phyloP scores from a whole-genome alignment of 2,797 vertebrate species.

The Paratrypauchen microcephalus region DNA sequence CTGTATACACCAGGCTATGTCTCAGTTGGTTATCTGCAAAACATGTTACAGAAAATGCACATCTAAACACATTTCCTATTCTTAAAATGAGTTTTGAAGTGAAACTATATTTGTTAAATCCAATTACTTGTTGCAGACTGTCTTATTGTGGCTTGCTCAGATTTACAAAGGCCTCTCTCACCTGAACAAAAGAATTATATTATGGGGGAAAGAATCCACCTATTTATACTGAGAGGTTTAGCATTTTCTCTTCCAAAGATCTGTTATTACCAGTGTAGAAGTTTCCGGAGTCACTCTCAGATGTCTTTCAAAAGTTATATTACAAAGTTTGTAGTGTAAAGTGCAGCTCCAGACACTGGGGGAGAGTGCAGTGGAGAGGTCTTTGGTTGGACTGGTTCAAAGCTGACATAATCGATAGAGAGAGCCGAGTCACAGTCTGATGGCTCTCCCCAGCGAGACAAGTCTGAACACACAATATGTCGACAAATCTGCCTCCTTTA shows the following conservation, averaged over 20 bases:
- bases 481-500: conserved; percentile 32
- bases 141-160: neutral
- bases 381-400: conserved; percentile 32
- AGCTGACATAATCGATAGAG: conserved; percentile 61
- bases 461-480: conserved; percentile 42
- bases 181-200: neutral
- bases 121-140: neutral
- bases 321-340: conserved; percentile 28
- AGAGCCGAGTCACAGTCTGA: conserved; percentile 54
- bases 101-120: neutral
- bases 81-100: neutral
- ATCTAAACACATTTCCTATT: neutral
- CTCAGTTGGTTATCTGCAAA: neutral
- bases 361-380: conserved; percentile 25
- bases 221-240: neutral
- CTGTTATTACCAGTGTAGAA: neutral
- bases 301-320: conserved; percentile 5
- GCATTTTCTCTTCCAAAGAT: neutral
- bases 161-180: neutral
- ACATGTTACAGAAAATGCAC: neutral
- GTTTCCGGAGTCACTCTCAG: neutral
- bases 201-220: neutral
- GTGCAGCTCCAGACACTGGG: conserved; percentile 30
- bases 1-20: neutral
- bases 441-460: conserved; percentile 28